phyloP scores from a whole-genome alignment of 2,113 vertebrate genomes.

The Talpa occidentalis region DNA sequence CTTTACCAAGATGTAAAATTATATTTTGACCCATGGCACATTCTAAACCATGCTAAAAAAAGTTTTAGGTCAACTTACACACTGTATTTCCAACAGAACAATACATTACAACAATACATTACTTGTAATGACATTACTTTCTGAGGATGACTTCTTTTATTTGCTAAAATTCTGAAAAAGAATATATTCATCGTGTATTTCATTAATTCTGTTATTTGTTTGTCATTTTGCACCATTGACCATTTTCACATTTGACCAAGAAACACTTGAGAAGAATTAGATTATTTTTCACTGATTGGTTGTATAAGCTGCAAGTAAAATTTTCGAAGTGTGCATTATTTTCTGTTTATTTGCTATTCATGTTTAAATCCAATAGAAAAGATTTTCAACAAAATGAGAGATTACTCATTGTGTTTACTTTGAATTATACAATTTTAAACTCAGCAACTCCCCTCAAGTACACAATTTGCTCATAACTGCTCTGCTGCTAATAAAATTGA shows the following conservation, averaged over 20 bases:
- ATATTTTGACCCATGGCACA: neutral
- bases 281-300: neutral
- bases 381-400: neutral
- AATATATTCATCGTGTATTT: neutral
- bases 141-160: neutral
- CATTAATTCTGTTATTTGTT: neutral
- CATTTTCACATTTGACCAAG: neutral
- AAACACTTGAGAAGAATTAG: neutral
- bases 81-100: neutral
- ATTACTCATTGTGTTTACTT: neutral
- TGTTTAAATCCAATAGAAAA: neutral
- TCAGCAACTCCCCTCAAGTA: neutral
- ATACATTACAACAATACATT: neutral
- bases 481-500: neutral
- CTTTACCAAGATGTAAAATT: neutral
- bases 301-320: neutral
- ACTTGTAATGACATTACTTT: neutral
- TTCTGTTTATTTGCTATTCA: neutral
- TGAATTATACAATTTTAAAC: neutral
- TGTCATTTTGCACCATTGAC: neutral
- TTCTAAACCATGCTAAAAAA: neutral
- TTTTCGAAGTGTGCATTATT: neutral
- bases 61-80: neutral
- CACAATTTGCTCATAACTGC: neutral
- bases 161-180: conserved; percentile 8